Base-by-base conservation (phyloP, 2,113 vertebrate genomes). In the Ceuthmochares aereus region DNA sequence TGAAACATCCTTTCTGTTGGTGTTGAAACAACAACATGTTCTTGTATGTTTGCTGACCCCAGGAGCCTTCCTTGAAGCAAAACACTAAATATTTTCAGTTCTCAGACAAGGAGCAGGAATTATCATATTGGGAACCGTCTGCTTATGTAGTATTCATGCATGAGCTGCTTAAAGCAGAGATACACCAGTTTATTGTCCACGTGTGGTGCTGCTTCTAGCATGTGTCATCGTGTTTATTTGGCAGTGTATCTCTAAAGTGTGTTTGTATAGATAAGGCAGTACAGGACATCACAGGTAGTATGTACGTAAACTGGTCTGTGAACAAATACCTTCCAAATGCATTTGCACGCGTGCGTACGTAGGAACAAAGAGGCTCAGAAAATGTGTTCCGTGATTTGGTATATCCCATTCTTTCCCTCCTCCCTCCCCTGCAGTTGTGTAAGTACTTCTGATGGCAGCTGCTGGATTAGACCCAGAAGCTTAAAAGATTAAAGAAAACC, bases 401-500 rank as follows among this genome's bases (percentile, higher is more conserved):
- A 12, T 98, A 83, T 96, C 90, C 78, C 66, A 14, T 90, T 68
- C 52, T 63, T 76, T 72, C 73, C 93, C 82, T 72, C 59, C 96
- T 94, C 83, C 81, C 30, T 96, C 85, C 78, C 78, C n/a, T 96
- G 85, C 79, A 95, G 70, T 97, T 97, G 89, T 96, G 3, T 98
- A 98, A 98, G 96, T 98, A 95, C 93, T 97, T 96, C 97, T 97
- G 95, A 97, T 97, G 97, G 96, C 94, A 97, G 97, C 97, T 97
- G 97, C 95, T 96, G 95, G 97, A 96, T 98, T 97, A 98, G 97
- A 96, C 97, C 98, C 90, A 97, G 91, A 94, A 98, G 98, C 98
- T 98, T 98, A 98, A 98, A 98, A 98, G 98, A 99, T 99, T 98
- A 98, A 98, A 98, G 96, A 93, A 93, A 97, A 97, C 96, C 97